Conservation (phyloP, 1,140 invertebrate species). For the Saxidomus purpurata region DNA sequence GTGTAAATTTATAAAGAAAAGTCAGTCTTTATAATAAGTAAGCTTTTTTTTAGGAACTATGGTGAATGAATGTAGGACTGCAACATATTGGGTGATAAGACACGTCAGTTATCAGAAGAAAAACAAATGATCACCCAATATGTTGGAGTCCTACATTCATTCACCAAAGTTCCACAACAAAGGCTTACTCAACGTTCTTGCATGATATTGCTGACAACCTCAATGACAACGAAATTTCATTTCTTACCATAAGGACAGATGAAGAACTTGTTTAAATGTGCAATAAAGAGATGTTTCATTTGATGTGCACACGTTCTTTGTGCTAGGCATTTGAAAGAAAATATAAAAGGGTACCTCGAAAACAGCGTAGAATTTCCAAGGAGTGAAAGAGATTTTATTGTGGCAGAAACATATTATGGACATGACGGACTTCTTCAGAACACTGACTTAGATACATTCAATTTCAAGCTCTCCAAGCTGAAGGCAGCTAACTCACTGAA, state of each 20-base stretch:
- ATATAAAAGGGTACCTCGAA: slow-evolving; percentile 13
- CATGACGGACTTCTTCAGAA: not conserved
- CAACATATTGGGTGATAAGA: slow-evolving; percentile 40
- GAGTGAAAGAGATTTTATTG: not conserved
- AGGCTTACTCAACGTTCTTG: slow-evolving; percentile 20
- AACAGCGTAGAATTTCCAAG: not conserved
- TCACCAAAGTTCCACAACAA: slow-evolving; percentile 18
- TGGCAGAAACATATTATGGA: not conserved
- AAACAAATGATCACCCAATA: slow-evolving; percentile 13
- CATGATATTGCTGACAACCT: slow-evolving; percentile 42
- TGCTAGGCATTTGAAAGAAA: slow-evolving; percentile 42
- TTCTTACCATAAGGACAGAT: slow-evolving; percentile 5
- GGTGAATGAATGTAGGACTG: slow-evolving; percentile 53
- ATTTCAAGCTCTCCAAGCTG: not conserved
- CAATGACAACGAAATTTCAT: not conserved
- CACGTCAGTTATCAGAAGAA: not conserved
- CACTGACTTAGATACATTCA: slow-evolving; percentile 9
- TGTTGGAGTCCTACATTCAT: slow-evolving; percentile 44
- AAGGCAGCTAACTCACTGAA: too few relatives aligned
- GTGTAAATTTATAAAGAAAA: too few relatives aligned
- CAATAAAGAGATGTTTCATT: slow-evolving; percentile 5
- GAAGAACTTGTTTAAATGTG: not conserved
- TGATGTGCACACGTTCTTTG: not conserved
- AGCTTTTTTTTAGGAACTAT: not conserved
- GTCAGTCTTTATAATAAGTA: too few relatives aligned